A percentile compares a stretch with the other conserved stretches of the same genome.
These are phyloP conservation scores for Drosophila repletoides DNA, from an alignment of 1,140 invertebrate species.

Conservation along the genomic window DNA sequence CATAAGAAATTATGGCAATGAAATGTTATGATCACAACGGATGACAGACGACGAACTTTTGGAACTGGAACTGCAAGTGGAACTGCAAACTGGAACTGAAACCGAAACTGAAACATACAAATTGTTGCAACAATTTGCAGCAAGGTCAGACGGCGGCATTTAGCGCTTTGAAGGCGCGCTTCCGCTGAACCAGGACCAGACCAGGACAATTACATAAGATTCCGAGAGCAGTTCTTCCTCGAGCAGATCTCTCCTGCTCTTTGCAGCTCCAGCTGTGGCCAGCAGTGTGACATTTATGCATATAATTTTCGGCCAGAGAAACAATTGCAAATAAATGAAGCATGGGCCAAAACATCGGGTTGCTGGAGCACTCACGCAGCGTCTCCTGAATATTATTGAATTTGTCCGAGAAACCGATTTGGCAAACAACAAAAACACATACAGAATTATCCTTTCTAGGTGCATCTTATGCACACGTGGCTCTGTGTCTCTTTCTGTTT, in stretches of 20 bases:
- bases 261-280: slow-evolving; percentile 27
- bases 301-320: slow-evolving; percentile 46
- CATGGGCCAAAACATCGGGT: slow-evolving; percentile 23
- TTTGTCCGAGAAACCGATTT: slow-evolving; percentile 68
- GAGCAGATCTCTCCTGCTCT: background rate
- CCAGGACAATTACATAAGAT: slow-evolving; percentile 45
- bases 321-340: slow-evolving; percentile 35
- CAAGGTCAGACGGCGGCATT: slow-evolving; percentile 46
- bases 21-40: slow-evolving; percentile 74
- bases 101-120: slow-evolving; percentile 3
- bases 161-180: slow-evolving; percentile 56
- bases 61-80: background rate
- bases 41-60: slow-evolving; percentile 53
- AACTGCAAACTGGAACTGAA: background rate
- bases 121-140: background rate
- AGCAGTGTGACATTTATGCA: slow-evolving; percentile 61
- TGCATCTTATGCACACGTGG: slow-evolving; percentile 50
- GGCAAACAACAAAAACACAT: slow-evolving; percentile 38
- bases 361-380: slow-evolving; percentile 31
- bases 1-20: slow-evolving; percentile 81
- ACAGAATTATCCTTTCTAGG: background rate
- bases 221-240: background rate
- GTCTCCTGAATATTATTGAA: slow-evolving; percentile 61
- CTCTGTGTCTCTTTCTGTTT: slow-evolving; percentile 1
- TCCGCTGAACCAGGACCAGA: slow-evolving; percentile 22